Evolutionary conservation across 30 jellyfish, hydroid and myxozoan species (phyloP), one percentile per base, ranked within the genome.

Genomic region (Hydractinia symbiolongicarpus): DNA sequence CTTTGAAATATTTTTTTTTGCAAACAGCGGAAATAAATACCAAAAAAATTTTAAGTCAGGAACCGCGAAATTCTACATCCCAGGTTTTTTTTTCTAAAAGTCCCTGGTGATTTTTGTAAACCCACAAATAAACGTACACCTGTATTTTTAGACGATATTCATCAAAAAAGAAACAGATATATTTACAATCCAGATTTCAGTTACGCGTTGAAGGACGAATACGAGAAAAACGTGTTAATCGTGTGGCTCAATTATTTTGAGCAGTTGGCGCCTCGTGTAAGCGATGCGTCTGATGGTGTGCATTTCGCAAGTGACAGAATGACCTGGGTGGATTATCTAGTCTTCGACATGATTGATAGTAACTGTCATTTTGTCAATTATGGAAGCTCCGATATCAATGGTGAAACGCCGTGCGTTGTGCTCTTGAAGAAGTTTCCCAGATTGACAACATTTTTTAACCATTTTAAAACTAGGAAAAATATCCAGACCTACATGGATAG

Each of bases 261-360:
- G 82, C 83, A 86, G 60, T 54, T 89, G 10, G 86, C 88, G 4
- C 95, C 95, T 9, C 87, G 78, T 19, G 17, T 56, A 54, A 72
- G 61, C 69, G 80, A 81, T 17, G 93, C 83, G 53, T 16, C 54
- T 4, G 77, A 77, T 51, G 85, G 78, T 16, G 57, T 81, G 53
- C 74, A 85, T 61, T 89, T 89, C 72, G 95, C 95, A 50, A 82
- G 97, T 69, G 93, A 81, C 10, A 49, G 97, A 44, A 61, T 89
- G 9, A 89, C 97, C 40, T 89, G 97, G 97, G 92, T 89, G 54
- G 97, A 89, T 69, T 89, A 83, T 60, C 81, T 82, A 13, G 95
- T 89, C 61, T 89, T 84, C 61, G 82, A 89, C 57, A 11, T 89
- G 89, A 62, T 89, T 61, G 97, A 89, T 15, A 70, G 81, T 51